Evolutionary conservation across 2,113 vertebrate species (phyloP).

Genomic region (Budorcas taxicolor): DNA sequence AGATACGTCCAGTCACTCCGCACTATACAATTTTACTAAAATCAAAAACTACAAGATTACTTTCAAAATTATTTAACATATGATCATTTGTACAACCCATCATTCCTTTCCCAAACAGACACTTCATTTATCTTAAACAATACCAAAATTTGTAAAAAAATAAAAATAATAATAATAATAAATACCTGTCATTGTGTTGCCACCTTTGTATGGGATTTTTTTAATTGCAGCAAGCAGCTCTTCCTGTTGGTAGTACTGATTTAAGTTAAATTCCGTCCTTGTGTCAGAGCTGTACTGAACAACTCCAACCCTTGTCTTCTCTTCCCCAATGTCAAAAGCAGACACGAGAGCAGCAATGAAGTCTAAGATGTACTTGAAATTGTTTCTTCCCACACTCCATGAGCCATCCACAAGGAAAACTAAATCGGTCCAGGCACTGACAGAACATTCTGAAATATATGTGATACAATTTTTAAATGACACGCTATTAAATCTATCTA

Average conservation of each 20-base stretch:
- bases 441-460: conserved; percentile 87
- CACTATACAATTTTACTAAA: not conserved
- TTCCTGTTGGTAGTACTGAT: conserved; percentile 82
- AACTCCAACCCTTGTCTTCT: conserved; percentile 91
- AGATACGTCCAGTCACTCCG: not conserved
- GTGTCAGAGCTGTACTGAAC: conserved; percentile 91
- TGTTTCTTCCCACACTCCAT: conserved; percentile 89
- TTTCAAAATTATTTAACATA: not conserved
- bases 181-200: conserved; percentile 91
- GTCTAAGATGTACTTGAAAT: conserved; percentile 90
- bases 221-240: conserved; percentile 89
- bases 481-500: not conserved
- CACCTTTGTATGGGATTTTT: conserved; percentile 90
- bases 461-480: not conserved
- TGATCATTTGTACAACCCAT: not conserved
- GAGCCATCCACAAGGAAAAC: conserved; percentile 94
- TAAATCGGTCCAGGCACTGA: conserved; percentile 87
- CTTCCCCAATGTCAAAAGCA: conserved; percentile 92
- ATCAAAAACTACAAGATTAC: not conserved
- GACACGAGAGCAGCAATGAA: conserved; percentile 88
- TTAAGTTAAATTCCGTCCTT: conserved; percentile 90
- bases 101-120: not conserved
- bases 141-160: not conserved
- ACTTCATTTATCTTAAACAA: not conserved
- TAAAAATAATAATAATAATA: not conserved